These are phyloP conservation scores for Trypoxylon attenuatum DNA, from an alignment of 2,888 invertebrate species.

Conservation along the genomic window DNA sequence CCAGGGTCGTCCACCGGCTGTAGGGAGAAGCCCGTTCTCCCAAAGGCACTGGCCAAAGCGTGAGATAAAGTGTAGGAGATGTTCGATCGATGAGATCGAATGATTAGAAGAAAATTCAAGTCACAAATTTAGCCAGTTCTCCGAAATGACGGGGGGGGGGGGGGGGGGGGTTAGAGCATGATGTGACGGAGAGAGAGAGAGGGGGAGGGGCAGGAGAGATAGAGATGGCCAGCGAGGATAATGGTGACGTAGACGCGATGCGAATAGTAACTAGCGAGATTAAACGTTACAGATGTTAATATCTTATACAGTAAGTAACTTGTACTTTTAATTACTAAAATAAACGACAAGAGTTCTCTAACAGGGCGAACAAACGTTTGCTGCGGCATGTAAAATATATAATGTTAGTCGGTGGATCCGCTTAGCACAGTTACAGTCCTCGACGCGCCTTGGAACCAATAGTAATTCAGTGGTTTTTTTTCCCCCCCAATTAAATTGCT, in stretches of 20 bases:
- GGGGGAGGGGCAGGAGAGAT: no score
- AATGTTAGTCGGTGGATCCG: neutral
- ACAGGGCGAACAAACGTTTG: constrained; percentile 31
- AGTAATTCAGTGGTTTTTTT: no score
- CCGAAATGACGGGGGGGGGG: neutral
- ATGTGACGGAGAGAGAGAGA: no score
- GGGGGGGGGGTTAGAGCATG: neutral
- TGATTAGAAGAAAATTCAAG: neutral
- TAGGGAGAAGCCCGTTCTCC: neutral
- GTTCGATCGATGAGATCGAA: neutral
- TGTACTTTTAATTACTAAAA: constrained; percentile 37
- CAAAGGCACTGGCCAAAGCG: neutral
- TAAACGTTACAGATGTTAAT: constrained; percentile 25
- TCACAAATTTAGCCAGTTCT: no score
- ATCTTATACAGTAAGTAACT: constrained; percentile 22
- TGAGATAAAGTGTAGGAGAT: neutral
- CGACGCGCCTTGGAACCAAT: no score
- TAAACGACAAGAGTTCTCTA: constrained; percentile 42
- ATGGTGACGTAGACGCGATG: constrained; percentile 33
- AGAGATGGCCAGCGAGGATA: neutral
- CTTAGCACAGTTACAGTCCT: neutral
- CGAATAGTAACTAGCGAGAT: constrained; percentile 27
- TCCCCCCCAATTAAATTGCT: no score
- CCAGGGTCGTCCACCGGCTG: neutral
- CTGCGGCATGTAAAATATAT: constrained; percentile 9